Evolutionary conservation across 2,113 vertebrate species (phyloP), one percentile per base, ranked within the genome.

Genomic region (Athene cunicularia): DNA sequence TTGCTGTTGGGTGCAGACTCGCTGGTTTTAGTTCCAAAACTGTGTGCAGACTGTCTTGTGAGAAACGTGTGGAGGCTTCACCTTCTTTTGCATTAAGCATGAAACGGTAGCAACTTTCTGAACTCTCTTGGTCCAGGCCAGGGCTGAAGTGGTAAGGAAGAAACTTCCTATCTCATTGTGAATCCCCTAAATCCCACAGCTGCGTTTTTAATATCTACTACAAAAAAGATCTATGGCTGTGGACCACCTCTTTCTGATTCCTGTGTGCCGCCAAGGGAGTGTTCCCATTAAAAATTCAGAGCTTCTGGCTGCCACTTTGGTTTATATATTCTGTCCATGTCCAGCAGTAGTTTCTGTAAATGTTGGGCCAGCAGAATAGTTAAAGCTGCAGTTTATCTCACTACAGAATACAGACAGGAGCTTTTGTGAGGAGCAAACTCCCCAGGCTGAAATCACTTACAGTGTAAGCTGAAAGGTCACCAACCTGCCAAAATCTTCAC

Each of bases 391-490:
- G 35, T 90, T 95, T 84, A 18, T 90, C 92, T 96, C 52, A 7
- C 22, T 93, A 35, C 26, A 19, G 96, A 84, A 90, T 58, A 88
- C 7, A 47, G 80, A 86, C 70, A 75, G 85, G 70, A 91, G 67
- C 28, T 88, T 64, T 73, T 71, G 55, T 30, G 88, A 96, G 83
- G 95, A 96, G 67, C 55, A 81, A 93, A 74, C 70, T 94, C 62
- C 80, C 79, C 39, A 49, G 63, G 5, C 41, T 86, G 88, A 85
- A 95, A 97, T 91, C 64, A 39, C 84, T 95, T 95, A 43, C 27
- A 88, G 35, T 55, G 41, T 86, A 66, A 95, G 39, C 91, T 94
- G 86, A 97, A 98, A 98, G 97, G 94, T 97, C 95, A 95, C 92
- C 74, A 91, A 96, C 94, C 77, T 86, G 59, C 80, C 87, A 35